phyloP scores from a whole-genome alignment of 1,140 invertebrate species.

The Hycleus cichorii region DNA sequence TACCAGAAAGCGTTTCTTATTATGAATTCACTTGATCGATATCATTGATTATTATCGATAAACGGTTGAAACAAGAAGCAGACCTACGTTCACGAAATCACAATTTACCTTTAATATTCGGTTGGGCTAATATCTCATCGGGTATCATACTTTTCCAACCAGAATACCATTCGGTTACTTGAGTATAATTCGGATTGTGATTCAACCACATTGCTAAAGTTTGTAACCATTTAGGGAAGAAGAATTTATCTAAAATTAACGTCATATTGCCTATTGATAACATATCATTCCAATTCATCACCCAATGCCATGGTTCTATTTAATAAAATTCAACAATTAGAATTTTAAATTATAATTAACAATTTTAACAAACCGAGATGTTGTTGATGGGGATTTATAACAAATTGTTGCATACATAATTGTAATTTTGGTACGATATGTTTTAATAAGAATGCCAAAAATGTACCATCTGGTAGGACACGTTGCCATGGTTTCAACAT shows the following conservation, averaged over 20 bases:
- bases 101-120: constrained; percentile 57
- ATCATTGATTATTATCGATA: no score
- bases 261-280: constrained; percentile 64
- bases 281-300: constrained; percentile 79
- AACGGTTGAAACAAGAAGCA: no score
- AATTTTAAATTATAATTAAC: background rate
- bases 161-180: constrained; percentile 81
- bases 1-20: background rate
- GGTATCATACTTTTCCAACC: constrained; percentile 80
- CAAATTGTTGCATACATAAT: constrained; percentile 57
- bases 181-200: constrained; percentile 71
- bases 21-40: no score
- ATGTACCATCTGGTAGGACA: constrained; percentile 73
- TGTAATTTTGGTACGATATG: constrained; percentile 90
- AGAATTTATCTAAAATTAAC: constrained; percentile 68
- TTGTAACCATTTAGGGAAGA: constrained; percentile 85
- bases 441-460: constrained; percentile 78
- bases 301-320: constrained; percentile 58
- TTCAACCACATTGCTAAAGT: constrained; percentile 73
- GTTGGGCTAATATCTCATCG: constrained; percentile 57
- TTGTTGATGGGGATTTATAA: constrained; percentile 83
- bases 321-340: background rate
- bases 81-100: no score
- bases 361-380: constrained; percentile 50
- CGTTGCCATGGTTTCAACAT: constrained; percentile 89